Conservation (phyloP, 2,113 vertebrate species). For the Aix galericulata region DNA sequence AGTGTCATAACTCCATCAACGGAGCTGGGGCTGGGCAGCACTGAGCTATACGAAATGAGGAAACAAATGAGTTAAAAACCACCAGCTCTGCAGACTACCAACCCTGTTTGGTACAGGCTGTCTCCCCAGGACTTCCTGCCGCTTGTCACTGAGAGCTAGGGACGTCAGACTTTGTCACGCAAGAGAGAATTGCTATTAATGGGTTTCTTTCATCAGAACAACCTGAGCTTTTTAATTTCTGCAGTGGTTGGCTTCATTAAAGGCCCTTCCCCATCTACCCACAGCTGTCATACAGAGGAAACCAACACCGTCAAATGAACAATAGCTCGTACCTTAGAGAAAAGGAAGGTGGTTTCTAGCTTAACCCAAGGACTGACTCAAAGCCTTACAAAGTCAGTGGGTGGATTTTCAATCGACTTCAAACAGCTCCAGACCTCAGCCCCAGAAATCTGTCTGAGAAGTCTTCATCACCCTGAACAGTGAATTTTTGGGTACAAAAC, state of each 20-base stretch:
- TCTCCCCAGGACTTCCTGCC: slow-evolving; percentile 62
- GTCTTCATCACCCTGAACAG: not conserved
- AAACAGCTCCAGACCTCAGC: not conserved
- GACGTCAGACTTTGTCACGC: slow-evolving; percentile 62
- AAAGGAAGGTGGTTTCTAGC: slow-evolving; percentile 53
- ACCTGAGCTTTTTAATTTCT: slow-evolving; percentile 67
- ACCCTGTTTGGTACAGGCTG: slow-evolving; percentile 17
- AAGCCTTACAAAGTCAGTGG: slow-evolving; percentile 32
- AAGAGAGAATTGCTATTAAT: slow-evolving; percentile 62
- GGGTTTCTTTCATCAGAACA: slow-evolving; percentile 67
- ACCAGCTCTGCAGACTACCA: not conserved
- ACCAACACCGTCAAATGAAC: slow-evolving; percentile 25
- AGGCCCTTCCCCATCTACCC: slow-evolving; percentile 63
- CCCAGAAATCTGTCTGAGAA: not conserved
- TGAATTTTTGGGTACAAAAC: not conserved
- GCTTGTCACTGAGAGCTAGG: slow-evolving; percentile 22
- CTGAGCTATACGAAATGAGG: not conserved
- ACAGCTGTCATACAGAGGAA: slow-evolving; percentile 62
- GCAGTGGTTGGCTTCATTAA: slow-evolving; percentile 61
- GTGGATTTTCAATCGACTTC: not conserved
- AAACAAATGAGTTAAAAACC: slow-evolving; percentile 9
- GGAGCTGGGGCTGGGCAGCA: fast-evolving
- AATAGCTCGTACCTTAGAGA: slow-evolving; percentile 50
- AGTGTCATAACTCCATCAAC: not conserved
- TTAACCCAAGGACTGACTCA: slow-evolving; percentile 27